Percentiles rank a stretch among this genome's conserved stretches.
phyloP scores from a whole-genome alignment of 2,113 vertebrate species.

The Planiliza haematocheilus region DNA sequence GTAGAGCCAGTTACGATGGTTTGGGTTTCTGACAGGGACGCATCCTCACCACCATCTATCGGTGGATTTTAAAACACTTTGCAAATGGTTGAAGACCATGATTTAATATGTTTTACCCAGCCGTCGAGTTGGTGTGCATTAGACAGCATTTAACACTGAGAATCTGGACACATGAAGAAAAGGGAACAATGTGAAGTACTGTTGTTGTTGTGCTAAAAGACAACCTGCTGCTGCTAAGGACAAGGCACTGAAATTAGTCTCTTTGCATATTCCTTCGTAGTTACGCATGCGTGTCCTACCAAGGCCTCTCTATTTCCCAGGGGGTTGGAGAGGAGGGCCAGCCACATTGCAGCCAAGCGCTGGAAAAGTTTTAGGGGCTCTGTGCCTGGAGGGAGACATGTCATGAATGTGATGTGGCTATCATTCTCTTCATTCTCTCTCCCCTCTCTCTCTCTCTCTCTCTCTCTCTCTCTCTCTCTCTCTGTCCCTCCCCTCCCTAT shows the following conservation, averaged over 20 bases:
- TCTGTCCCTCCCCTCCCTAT: neutral
- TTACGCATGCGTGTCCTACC: neutral
- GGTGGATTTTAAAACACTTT: no score
- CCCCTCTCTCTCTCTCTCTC: conserved; percentile 14
- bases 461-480: conserved; percentile 31
- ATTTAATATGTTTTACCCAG: no score
- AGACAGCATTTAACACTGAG: no score
- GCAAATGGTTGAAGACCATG: no score
- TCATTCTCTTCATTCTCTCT: neutral
- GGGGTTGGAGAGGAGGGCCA: neutral
- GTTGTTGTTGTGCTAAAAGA: neutral
- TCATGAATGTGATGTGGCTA: conserved; percentile 22
- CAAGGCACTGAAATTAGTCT: neutral
- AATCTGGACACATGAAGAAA: no score
- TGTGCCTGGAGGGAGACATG: conserved; percentile 23
- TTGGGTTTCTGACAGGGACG: no score
- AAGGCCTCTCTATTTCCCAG: neutral
- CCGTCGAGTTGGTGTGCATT: no score
- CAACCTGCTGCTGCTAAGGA: neutral
- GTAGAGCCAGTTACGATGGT: no score
- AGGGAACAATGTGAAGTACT: no score
- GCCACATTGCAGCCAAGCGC: conserved; percentile 15
- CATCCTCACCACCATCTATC: no score
- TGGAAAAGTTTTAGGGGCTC: conserved; percentile 32
- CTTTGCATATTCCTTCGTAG: neutral